phyloP scores from a whole-genome alignment of 2,888 invertebrate species.

The Chaetogeoica ovagalla region DNA sequence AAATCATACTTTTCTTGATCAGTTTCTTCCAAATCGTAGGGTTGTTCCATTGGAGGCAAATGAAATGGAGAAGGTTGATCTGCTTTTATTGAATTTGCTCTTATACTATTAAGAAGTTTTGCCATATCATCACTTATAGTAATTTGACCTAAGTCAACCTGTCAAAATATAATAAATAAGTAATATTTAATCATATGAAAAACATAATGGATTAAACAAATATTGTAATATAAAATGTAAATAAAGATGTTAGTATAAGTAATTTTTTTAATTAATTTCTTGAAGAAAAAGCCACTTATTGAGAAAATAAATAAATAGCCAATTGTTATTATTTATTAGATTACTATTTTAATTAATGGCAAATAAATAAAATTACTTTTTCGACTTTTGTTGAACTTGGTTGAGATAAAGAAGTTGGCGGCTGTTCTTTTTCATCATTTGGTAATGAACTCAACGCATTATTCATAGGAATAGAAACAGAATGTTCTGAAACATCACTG shows the following conservation, averaged over 20 bases:
- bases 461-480: slow-evolving; percentile 16
- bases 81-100: slow-evolving; percentile 17
- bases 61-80: slow-evolving; percentile 45
- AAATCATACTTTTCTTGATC: slow-evolving; percentile 35
- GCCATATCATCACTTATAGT: slow-evolving; percentile 50
- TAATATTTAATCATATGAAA: neutral
- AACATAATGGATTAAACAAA: neutral
- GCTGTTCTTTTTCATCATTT: slow-evolving; percentile 29
- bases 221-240: neutral
- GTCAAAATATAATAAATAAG: slow-evolving; percentile 19
- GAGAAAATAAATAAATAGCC: neutral
- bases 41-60: slow-evolving; percentile 25
- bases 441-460: slow-evolving; percentile 2
- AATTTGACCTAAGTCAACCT: slow-evolving; percentile 41
- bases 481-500: slow-evolving; percentile 36
- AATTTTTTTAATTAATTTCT: too few species aligned
- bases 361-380: slow-evolving; percentile 18
- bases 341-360: neutral
- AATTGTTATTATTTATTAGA: neutral
- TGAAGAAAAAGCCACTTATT: neutral
- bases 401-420: neutral
- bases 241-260: neutral
- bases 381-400: slow-evolving; percentile 34
- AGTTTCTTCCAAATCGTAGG: slow-evolving; percentile 38
- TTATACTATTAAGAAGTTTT: slow-evolving; percentile 44